Base-by-base conservation (phyloP, 1,140 invertebrate species). In the Drosophila sproati region DNA sequence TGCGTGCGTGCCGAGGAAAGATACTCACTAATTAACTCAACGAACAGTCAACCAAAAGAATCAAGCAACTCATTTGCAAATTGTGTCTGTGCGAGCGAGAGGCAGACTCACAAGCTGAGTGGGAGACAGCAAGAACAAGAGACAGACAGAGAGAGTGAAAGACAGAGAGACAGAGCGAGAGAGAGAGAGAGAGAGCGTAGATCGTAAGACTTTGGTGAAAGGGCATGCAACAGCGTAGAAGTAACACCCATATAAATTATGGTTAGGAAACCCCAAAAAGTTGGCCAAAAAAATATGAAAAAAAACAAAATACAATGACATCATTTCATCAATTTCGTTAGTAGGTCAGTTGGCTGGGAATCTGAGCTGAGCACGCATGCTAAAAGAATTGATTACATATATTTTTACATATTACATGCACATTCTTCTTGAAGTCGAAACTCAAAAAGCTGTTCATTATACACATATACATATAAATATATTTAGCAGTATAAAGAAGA, bases 1-100 rank as follows among this genome's bases (percentile, higher is more conserved):
- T 52, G 64, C 48, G 83, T 82, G 82, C 82, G 83, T 87, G 83
- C 80, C 29, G 63, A 80, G 80, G 83, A 88, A 87, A 89, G 83
- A 87, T 87, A 87, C 80, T 78, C 73, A 87, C 80, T 87, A 88
- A 87, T 87, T 87, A 87, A 87, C 85, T 75, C 73, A 87, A 64
- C 76, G 73, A 72, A 80, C 77, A 82, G 73, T 57, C 80, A 74
- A 52, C 67, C 56, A 69, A 78, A 78, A 88, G 83, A 87, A 87
- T 75, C 77, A 75, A 67, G 57, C 73, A 83, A 69, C 85, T 82
- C 70, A 80, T 87, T 87, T 88, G 83, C 83, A 89, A 87, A 88
- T 72, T 88, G 73, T 88, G 73, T 12, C 69, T 63, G 60, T 54
- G 68, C 29, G 60, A 41, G 48, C 31, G 32, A 61, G 60, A 47